Percentiles rank a stretch among this genome's conserved stretches.
Evolutionary conservation across 2,113 vertebrate genomes (phyloP).

Genomic region (Xenopus laevis): DNA sequence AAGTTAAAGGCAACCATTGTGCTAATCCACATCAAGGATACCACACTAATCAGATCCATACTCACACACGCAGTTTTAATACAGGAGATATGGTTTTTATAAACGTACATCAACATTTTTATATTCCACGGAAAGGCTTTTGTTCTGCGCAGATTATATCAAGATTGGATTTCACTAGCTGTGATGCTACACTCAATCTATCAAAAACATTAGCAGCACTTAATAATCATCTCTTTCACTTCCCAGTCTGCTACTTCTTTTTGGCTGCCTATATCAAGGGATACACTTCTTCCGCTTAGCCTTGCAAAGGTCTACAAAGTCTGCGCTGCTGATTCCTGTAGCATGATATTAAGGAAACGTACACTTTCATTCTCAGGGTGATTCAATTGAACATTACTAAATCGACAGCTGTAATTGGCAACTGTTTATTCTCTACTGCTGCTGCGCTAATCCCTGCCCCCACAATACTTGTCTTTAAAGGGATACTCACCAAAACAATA

Average conservation of each 20-base stretch:
- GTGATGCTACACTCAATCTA: constrained; percentile 64
- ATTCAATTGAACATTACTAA: not conserved
- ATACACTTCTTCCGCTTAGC: not conserved
- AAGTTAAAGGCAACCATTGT: constrained; percentile 25
- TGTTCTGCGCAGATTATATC: constrained; percentile 66
- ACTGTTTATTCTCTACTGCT: not conserved
- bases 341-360: not conserved
- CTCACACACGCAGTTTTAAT: constrained; percentile 62
- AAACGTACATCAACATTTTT: constrained; percentile 54
- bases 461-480: too few relatives aligned
- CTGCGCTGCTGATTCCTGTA: not conserved
- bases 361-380: not conserved
- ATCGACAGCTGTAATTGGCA: not conserved
- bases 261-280: not conserved
- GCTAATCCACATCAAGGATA: constrained; percentile 38
- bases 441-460: not conserved
- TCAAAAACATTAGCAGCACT: constrained; percentile 56
- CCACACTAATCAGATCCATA: constrained; percentile 64
- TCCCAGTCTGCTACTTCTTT: not conserved
- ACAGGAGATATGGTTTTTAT: constrained; percentile 65
- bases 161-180: constrained; percentile 64
- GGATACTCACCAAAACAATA: too few relatives aligned
- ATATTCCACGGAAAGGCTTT: constrained; percentile 67
- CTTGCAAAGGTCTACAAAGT: not conserved
- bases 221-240: constrained; percentile 50